phyloP scores from a whole-genome alignment of 2,797 vertebrate species.

The Borostomias antarcticus region DNA sequence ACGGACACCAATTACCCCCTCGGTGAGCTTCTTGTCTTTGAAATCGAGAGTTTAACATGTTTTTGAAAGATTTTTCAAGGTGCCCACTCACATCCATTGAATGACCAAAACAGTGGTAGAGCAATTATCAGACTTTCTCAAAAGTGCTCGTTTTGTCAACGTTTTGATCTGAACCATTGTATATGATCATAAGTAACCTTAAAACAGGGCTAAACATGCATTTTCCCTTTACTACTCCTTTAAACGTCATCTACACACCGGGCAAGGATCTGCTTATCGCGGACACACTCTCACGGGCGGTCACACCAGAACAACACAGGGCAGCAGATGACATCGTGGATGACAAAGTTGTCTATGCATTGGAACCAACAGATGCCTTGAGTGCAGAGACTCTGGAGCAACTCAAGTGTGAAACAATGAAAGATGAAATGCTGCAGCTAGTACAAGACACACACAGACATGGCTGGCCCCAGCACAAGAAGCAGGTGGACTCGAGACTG shows the following conservation, averaged over 20 bases:
- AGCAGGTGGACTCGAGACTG: conserved; percentile 4
- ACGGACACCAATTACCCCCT: too few relatives aligned
- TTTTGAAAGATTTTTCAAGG: too few relatives aligned
- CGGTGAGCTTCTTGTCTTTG: too few relatives aligned
- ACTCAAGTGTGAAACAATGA: conserved; percentile 16
- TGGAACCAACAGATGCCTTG: conserved; percentile 17
- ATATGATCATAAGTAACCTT: too few relatives aligned
- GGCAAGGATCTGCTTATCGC: conserved; percentile 7
- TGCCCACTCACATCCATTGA: too few relatives aligned
- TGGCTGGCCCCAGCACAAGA: conserved; percentile 16
- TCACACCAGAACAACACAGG: neutral
- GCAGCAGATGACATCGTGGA: conserved; percentile 3
- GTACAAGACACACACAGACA: conserved; percentile 14
- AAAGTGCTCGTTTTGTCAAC: too few relatives aligned
- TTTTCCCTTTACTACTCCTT: too few relatives aligned
- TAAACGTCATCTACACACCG: neutral
- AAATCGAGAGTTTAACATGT: too few relatives aligned
- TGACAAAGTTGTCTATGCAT: conserved; percentile 13
- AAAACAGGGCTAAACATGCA: too few relatives aligned
- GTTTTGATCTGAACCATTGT: too few relatives aligned
- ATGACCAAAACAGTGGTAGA: too few relatives aligned
- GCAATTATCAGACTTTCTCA: too few relatives aligned
- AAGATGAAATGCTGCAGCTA: conserved; percentile 14
- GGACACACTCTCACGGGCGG: conserved; percentile 6
- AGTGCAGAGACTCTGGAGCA: neutral